Evolutionary conservation across 2,888 invertebrate species (phyloP), one percentile per base, ranked within the genome.

Genomic region (Agrotis segetum): DNA sequence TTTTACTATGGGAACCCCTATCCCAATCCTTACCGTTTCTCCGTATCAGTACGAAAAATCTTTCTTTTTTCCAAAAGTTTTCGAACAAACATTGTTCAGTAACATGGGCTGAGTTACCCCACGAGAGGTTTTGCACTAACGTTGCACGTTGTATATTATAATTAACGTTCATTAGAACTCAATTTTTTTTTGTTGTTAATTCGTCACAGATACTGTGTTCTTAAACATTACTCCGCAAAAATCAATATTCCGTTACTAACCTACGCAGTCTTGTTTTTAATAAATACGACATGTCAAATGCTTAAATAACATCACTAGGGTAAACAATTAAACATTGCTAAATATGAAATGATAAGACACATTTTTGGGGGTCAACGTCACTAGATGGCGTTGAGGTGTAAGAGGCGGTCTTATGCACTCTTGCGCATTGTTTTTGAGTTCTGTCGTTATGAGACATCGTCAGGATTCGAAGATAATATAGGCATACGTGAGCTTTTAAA

Each of bases 291-390:
- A 5, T 9, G 21, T 40, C 56, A 55, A 44, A 44, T 3, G 6
- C n/a, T 0, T 21, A 19, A 60, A 5, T 29, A 14, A 49, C 21
- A 34, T 66, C 2, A 24, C 21, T 47, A 24, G 34, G 34, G 11
- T 53, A 53, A 53, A 63, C n/a, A 55, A 47, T 21, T 55, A 21
- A 64, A 55, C n/a, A 49, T 47, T 47, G 16, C 47, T 19, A 65
- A 74, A 34, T 34, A 61, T 29, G 52, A 52, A 71, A 52, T 14
- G 16, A 53, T 62, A 67, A 49, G 13, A n/a, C 47, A 5, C 11
- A 3, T 21, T 62, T 62, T 40, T 7, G 13, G 58, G 59, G 14
- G 11, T 13, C 40, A 49, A 67, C 68, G 59, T 68, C 59, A 62
- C 21, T 1, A 60, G 55, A 50, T 64, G 68, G 55, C 63, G 50